Base-by-base conservation (phyloP, 2,797 vertebrate genomes). In the Crenichthys baileyi region DNA sequence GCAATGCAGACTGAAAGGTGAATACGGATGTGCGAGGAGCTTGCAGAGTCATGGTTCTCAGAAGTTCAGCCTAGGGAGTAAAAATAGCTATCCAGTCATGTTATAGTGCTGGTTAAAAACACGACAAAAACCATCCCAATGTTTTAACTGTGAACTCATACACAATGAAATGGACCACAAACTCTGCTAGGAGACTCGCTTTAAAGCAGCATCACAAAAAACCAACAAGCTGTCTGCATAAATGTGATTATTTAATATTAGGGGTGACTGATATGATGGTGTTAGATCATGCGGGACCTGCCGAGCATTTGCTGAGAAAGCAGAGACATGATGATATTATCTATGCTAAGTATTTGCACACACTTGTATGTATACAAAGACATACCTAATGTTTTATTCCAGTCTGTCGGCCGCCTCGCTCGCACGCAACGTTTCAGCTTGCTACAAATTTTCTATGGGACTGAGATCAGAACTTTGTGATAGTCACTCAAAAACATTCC, bases 1-100 rank as follows among this genome's bases (percentile, higher is more conserved):
- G 98, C 80, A 97, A 96, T 0, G 97, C 97, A 4, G 98, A 99
- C 87, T 99, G 97, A 53, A 99, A 99, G 51, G 97, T 97, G 94
- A 99, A 99, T 83, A 94, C 94, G 5, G 97, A 95, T 7, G 89
- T 95, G 50, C 95, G 96, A 81, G 93, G 95, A 91, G 96, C 95
- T 89, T 94, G 96, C 89, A 95, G 94, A 87, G 96, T 95, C 98
- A 99, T 99, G 90, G 80, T 88, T 91, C 89, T 85, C 65, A 79
- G n/a, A 74, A 76, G 79, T 85, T 93, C 88, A 92, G 67, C 90
- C 92, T 93, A 87, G 1, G 50, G 18, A 70, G 22, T 50, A 55
- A 76, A 75, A 74, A 76, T 46, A 77, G 2, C 31, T 75, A 36
- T n/a, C 70, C 1, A 7, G 55, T 70, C 68, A 51, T n/a, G 70